Evolutionary conservation across 2,797 vertebrate genomes (phyloP), one percentile per base, ranked within the genome.

Genomic region (Ptychadena robeensis): DNA sequence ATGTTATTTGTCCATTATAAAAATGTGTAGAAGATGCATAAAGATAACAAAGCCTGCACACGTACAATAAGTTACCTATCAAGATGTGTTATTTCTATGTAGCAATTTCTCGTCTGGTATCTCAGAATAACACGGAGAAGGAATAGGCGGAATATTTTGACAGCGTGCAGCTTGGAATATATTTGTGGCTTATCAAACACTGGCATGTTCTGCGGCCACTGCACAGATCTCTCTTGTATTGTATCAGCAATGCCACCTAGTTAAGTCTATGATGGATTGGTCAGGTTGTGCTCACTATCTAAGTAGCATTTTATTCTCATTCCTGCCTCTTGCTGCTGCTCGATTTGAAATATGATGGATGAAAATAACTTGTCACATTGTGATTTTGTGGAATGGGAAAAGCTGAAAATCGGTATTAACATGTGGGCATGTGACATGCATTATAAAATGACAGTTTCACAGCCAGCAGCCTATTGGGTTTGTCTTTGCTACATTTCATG

Each of bases 231-330:
- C 74, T 66, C 82, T 0, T 0, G 80, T 3, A 28, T 37, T 81
- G 83, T 82, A 72, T 81, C 70, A 73, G 35, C 86, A 82, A 72
- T 81, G 67, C 38, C 83, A 68, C 76, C 78, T 28, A 6, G 67
- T 8, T 1, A 69, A 87, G 73, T 7, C 85, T 48, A 69, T 15
- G 85, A 85, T 0, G 37, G 79, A 83, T 81, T 80, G 81, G 84
- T 80, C 0, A 0, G 65, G 71, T 67, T 57, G 38, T 57, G 63
- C 0, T 35, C 80, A 30, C 75, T 59, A 73, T 83, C 81, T 25
- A 27, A 0, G 40, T 85, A 0, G 0, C 28, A 2, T 15, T 65
- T 0, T 0, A 18, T 72, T 85, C 0, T 0, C 66, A 34, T 1
- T 0, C 79, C 53, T 59, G 53, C 9, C 53, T 59, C 48, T 0